Evolutionary conservation across 37 sponge, comb jelly and placozoan genomes (phyloP).

Genomic region (Dysidea cf. avara): DNA sequence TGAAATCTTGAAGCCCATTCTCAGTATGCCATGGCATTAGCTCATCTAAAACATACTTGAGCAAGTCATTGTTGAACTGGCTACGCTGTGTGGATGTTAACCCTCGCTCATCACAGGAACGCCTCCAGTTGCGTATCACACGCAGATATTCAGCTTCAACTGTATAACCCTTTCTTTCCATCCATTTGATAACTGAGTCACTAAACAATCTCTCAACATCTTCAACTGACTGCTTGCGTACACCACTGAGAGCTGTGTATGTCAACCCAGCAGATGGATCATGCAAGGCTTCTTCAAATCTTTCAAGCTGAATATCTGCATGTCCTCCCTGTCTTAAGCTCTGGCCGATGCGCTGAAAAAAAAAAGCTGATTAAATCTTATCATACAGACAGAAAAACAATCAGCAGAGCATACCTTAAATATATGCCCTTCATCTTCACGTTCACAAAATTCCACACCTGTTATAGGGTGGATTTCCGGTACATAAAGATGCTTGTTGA

Average conservation of each 20-base stretch:
- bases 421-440: slow-evolving; percentile 24
- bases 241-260: slow-evolving; percentile 10
- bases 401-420: slow-evolving; percentile 9
- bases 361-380: not conserved
- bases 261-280: slow-evolving; percentile 5
- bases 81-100: not conserved
- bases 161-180: slow-evolving; percentile 7
- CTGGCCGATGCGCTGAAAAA: not conserved
- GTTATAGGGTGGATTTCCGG: slow-evolving; percentile 28
- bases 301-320: slow-evolving; percentile 2
- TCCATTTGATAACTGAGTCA: slow-evolving; percentile 1
- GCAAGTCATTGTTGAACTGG: not conserved
- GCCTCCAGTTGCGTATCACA: slow-evolving; percentile 2
- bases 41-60: not conserved
- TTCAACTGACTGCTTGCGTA: slow-evolving; percentile 16
- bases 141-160: slow-evolving; percentile 11
- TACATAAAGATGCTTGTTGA: slow-evolving; percentile 20
- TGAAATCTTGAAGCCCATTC: too few relatives aligned
- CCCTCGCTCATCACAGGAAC: slow-evolving; percentile 9
- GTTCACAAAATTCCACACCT: slow-evolving; percentile 14
- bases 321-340: slow-evolving; percentile 9
- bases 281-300: slow-evolving; percentile 11
- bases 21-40: too few relatives aligned
- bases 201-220: slow-evolving; percentile 18
- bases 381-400: too few relatives aligned